These are phyloP conservation scores for Saguinus imperator DNA, from an alignment of 2,113 vertebrate species.

Conservation along the genomic window DNA sequence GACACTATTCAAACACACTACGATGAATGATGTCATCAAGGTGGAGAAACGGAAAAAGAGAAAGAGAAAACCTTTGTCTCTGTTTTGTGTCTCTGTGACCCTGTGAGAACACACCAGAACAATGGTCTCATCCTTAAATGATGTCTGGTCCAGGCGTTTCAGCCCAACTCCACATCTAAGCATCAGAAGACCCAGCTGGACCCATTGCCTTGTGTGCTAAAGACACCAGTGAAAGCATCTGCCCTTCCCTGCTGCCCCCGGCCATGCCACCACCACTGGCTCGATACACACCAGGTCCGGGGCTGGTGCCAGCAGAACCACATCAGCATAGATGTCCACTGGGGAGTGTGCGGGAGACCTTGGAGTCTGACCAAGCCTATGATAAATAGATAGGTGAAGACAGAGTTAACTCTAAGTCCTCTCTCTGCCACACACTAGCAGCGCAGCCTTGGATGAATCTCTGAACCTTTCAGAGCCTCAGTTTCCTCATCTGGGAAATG, in stretches of 20 bases:
- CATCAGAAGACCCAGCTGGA: background rate
- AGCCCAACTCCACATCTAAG: background rate
- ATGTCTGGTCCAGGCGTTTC: background rate
- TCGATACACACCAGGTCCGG: background rate
- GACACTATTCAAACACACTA: background rate
- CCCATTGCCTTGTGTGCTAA: background rate
- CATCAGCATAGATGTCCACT: accelerated
- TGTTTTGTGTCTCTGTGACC: background rate
- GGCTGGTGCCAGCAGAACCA: too few species aligned
- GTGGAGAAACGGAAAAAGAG: background rate
- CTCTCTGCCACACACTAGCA: background rate
- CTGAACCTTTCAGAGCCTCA: background rate
- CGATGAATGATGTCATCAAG: too few species aligned
- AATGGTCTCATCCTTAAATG: background rate
- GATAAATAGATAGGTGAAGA: background rate
- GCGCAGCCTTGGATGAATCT: too few species aligned
- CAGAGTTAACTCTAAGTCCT: background rate
- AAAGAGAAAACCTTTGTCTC: too few species aligned
- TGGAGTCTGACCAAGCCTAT: background rate
- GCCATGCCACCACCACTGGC: background rate
- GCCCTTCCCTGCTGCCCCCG: too few species aligned
- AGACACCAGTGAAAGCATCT: background rate
- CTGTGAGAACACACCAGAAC: background rate
- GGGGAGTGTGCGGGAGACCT: accelerated
- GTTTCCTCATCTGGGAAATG: background rate